These are phyloP conservation scores for Eupsittula cactorum DNA, from an alignment of 2,113 vertebrate genomes.

Conservation along the genomic window DNA sequence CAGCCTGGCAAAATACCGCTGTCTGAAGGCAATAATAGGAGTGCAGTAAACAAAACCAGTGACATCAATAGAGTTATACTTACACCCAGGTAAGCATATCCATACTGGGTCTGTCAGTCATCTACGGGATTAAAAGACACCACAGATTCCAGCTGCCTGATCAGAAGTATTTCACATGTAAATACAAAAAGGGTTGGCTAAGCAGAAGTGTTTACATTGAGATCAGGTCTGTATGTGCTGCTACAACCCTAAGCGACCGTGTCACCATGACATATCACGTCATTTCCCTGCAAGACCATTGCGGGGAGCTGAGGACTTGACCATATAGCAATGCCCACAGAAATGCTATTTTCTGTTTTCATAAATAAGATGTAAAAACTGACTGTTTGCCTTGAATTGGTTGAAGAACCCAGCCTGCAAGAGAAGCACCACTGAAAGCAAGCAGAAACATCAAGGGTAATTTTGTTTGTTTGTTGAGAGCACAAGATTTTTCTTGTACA, in stretches of 20 bases:
- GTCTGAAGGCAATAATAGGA: not conserved
- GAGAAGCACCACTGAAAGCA: not conserved
- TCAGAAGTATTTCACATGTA: not conserved
- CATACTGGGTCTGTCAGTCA: not conserved
- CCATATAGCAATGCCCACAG: not conserved
- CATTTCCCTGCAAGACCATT: not conserved
- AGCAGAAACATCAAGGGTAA: not conserved
- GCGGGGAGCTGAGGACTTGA: not conserved
- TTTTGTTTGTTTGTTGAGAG: not conserved
- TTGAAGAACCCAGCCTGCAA: not conserved
- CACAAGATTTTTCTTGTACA: not conserved
- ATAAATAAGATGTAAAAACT: not conserved
- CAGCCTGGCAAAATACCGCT: not conserved
- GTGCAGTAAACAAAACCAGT: not conserved
- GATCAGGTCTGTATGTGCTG: not conserved
- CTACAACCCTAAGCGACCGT: not conserved
- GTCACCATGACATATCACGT: accelerated
- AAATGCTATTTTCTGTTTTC: not conserved
- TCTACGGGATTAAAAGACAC: not conserved
- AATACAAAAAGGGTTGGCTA: not conserved
- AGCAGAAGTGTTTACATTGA: not conserved
- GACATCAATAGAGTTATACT: not conserved
- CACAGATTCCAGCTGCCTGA: not conserved
- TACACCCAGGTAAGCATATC: not conserved
- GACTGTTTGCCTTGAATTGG: not conserved